A percentile compares a stretch with the other conserved stretches of the same genome.
phyloP scores from a whole-genome alignment of 2,113 vertebrate species.

The Ceuthmochares aereus region DNA sequence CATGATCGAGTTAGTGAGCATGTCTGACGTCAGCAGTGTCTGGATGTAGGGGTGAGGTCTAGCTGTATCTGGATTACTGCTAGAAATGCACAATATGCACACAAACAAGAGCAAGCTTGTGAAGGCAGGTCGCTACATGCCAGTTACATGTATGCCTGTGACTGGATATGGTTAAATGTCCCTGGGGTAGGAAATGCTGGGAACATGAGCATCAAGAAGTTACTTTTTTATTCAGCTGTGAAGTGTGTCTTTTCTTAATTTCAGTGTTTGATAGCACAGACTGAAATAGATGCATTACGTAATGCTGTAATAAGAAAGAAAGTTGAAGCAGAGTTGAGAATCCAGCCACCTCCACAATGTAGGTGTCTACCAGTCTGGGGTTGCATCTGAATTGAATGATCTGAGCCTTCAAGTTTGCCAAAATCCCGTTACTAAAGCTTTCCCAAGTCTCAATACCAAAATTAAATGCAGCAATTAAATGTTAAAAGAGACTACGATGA shows the following conservation, averaged over 20 bases:
- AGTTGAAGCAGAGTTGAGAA: constrained; percentile 41
- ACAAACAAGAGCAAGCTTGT: neutral
- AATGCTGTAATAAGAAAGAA: constrained; percentile 33
- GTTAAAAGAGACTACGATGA: neutral
- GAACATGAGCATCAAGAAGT: neutral
- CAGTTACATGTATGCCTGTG: neutral
- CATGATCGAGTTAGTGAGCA: neutral
- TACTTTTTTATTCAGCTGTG: neutral
- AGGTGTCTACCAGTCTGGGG: constrained; percentile 20
- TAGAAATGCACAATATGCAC: neutral
- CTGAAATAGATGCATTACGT: constrained; percentile 52
- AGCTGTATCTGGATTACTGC: neutral
- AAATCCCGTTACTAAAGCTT: neutral
- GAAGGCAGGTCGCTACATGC: neutral
- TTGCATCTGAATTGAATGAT: constrained; percentile 36
- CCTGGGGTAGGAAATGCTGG: neutral
- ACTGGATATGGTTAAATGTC: neutral
- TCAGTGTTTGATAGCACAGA: constrained; percentile 20
- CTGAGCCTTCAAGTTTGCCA: neutral
- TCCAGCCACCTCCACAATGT: constrained; percentile 47
- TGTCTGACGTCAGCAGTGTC: neutral
- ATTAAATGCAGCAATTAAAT: neutral
- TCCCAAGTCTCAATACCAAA: neutral
- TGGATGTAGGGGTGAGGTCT: neutral
- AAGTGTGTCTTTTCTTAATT: neutral